phyloP scores from a whole-genome alignment of 2,888 invertebrate genomes.

The Caenorhabditis doughertyi region DNA sequence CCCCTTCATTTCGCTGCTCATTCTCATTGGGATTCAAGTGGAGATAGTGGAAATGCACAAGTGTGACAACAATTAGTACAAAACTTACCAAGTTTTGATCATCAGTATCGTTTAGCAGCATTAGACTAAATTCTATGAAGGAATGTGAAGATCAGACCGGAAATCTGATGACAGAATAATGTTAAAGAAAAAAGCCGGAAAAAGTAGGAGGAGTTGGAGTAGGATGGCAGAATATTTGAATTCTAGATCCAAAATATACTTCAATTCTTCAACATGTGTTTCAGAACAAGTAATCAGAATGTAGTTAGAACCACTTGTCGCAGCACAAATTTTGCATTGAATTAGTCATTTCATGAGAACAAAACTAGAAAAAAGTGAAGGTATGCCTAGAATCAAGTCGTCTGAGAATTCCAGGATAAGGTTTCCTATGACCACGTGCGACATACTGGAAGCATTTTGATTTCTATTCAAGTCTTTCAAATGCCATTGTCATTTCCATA shows the following conservation, averaged over 20 bases:
- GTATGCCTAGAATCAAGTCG: slow-evolving; percentile 1
- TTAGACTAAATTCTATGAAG: neutral
- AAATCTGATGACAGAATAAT: slow-evolving; percentile 29
- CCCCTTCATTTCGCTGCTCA: neutral
- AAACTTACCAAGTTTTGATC: slow-evolving; percentile 13
- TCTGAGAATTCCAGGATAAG: slow-evolving; percentile 7
- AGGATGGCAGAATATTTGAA: slow-evolving; percentile 28
- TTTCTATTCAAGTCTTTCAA: neutral
- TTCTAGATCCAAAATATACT: slow-evolving; percentile 14
- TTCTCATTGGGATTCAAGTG: slow-evolving; percentile 41
- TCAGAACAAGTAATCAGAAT: slow-evolving; percentile 16
- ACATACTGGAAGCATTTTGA: slow-evolving; percentile 1
- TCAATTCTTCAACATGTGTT: neutral
- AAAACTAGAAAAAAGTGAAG: neutral
- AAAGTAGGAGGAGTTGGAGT: slow-evolving; percentile 9
- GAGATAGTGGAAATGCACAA: neutral
- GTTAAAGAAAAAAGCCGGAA: slow-evolving; percentile 4
- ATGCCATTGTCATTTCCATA: neutral
- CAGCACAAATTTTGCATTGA: neutral
- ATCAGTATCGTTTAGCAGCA: slow-evolving; percentile 26
- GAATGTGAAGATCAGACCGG: slow-evolving; percentile 7
- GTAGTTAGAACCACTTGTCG: neutral
- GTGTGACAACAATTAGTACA: slow-evolving; percentile 18
- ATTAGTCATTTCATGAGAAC: slow-evolving; percentile 2
- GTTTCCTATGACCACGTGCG: slow-evolving; percentile 15